A percentile compares a stretch with the other conserved stretches of the same genome.
Evolutionary conservation across 2,113 vertebrate species (phyloP).

Genomic region (Tichodroma muraria): DNA sequence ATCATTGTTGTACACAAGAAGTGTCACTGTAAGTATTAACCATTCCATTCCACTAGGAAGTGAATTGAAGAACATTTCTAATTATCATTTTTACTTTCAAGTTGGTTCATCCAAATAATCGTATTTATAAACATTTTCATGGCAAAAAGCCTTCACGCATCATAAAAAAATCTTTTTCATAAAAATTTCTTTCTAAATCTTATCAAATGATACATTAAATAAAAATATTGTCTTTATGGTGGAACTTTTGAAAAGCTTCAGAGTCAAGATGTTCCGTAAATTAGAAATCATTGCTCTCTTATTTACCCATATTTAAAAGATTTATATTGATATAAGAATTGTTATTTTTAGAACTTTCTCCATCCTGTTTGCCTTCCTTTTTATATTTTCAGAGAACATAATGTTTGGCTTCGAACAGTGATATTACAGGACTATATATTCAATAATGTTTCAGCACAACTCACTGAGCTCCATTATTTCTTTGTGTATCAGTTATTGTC

Average conservation of each 20-base stretch:
- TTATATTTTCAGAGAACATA: not conserved
- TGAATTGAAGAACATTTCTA: not conserved
- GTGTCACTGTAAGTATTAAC: not conserved
- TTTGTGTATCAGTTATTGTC: not conserved
- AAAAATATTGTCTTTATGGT: not conserved
- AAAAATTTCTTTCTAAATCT: not conserved
- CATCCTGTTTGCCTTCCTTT: not conserved
- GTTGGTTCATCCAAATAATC: not conserved
- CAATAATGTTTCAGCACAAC: not conserved
- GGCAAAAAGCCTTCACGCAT: not conserved
- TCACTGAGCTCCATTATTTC: not conserved
- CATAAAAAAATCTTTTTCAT: not conserved
- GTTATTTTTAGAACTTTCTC: not conserved
- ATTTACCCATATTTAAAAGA: not conserved
- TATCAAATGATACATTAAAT: not conserved
- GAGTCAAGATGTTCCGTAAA: not conserved
- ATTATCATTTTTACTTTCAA: not conserved
- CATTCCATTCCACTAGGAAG: not conserved
- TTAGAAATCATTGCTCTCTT: not conserved
- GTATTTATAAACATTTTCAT: not conserved
- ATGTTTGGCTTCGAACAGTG: not conserved
- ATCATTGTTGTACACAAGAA: not conserved
- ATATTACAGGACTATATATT: not conserved
- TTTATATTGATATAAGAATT: not conserved
- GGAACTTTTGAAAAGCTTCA: not conserved